Conservation (phyloP, 2,113 vertebrate genomes). For the Triplophysa siluroides region DNA sequence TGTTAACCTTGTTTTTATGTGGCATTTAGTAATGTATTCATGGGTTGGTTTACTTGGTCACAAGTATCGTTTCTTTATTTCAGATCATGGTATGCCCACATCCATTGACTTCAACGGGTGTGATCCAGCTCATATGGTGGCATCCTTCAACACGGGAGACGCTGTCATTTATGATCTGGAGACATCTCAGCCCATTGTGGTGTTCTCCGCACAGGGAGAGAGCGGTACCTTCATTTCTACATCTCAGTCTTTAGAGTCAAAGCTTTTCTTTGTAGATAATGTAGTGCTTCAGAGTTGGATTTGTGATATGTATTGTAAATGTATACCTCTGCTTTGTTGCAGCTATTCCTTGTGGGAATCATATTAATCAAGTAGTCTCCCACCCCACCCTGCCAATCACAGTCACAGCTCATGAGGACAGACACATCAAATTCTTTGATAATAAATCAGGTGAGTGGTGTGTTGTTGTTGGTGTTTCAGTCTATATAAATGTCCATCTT, state of each 20-base stretch:
- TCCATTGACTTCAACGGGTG: constrained; percentile 95
- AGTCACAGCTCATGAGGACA: constrained; percentile 95
- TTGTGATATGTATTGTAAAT: background rate
- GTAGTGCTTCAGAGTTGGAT: too few relatives aligned
- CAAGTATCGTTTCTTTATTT: background rate
- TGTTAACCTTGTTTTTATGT: background rate
- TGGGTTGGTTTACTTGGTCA: background rate
- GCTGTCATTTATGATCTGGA: constrained; percentile 94
- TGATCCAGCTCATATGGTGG: constrained; percentile 94
- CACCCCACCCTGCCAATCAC: constrained; percentile 97
- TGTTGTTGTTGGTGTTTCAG: too few relatives aligned
- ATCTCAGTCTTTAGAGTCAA: background rate
- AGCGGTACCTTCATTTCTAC: constrained; percentile 75
- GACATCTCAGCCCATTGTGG: constrained; percentile 87
- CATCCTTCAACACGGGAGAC: constrained; percentile 87
- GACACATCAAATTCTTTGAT: constrained; percentile 98
- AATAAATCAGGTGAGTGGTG: constrained; percentile 89
- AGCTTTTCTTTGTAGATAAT: background rate
- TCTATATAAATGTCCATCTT: too few relatives aligned
- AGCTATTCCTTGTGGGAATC: constrained; percentile 84
- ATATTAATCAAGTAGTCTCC: constrained; percentile 96
- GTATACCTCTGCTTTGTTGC: constrained; percentile 22
- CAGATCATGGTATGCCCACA: constrained; percentile 91
- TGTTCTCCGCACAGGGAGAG: constrained; percentile 87
- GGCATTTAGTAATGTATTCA: background rate